Conservation (phyloP, 1,140 invertebrate species). For the Zaprionus gabonicus region DNA sequence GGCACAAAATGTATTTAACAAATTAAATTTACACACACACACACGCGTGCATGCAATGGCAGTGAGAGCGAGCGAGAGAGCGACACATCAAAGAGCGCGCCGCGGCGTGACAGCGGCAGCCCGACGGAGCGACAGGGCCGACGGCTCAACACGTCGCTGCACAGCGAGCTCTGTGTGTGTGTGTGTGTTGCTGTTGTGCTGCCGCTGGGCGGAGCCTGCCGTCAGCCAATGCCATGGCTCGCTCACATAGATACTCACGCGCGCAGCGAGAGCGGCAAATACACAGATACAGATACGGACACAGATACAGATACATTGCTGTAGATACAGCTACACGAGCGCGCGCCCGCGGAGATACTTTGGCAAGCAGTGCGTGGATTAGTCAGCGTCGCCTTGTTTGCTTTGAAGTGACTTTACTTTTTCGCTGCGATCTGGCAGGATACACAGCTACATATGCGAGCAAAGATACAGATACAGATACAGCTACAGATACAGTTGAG, state of each 20-base stretch:
- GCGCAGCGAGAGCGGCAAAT: slow-evolving; percentile 14
- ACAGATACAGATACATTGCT: background rate
- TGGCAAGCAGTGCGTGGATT: slow-evolving; percentile 29
- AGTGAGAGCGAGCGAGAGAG: slow-evolving; percentile 14
- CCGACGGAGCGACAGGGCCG: slow-evolving; percentile 28
- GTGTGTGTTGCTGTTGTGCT: background rate
- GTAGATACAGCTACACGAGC: slow-evolving; percentile 4
- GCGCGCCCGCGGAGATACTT: slow-evolving; percentile 22
- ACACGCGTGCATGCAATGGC: slow-evolving; percentile 15
- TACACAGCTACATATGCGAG: background rate
- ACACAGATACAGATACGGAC: slow-evolving; percentile 29
- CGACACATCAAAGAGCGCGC: slow-evolving; percentile 65
- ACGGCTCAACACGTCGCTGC: slow-evolving; percentile 5
- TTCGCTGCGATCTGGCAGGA: slow-evolving; percentile 5
- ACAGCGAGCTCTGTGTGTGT: slow-evolving; percentile 10
- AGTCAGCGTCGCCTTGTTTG: slow-evolving; percentile 21
- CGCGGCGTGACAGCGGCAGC: slow-evolving; percentile 46
- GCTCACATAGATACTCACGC: slow-evolving; percentile 24
- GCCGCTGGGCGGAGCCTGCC: slow-evolving; percentile 29
- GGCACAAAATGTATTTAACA: slow-evolving; percentile 78
- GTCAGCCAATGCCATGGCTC: slow-evolving; percentile 26
- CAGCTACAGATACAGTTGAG: slow-evolving; percentile 5
- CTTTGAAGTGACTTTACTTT: slow-evolving; percentile 10
- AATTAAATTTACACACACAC: slow-evolving; percentile 81
- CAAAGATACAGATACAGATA: slow-evolving; percentile 17